Conservation (phyloP, 2,888 invertebrate species). For the Ornithoptera priamus region DNA sequence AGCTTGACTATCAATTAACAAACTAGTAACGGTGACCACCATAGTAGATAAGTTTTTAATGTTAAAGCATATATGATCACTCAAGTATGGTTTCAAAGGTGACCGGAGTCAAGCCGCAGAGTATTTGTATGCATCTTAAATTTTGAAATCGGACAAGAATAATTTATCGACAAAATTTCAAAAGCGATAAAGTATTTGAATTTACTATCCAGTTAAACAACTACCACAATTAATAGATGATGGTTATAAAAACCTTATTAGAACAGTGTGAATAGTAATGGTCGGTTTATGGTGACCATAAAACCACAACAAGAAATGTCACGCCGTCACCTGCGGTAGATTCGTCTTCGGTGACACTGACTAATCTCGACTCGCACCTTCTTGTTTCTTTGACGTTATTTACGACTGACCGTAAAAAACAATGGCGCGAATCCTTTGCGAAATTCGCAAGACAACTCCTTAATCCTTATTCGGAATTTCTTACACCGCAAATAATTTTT, state of each 20-base stretch:
- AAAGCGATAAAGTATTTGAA: constrained; percentile 56
- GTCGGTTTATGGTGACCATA: constrained; percentile 60
- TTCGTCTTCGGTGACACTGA: constrained; percentile 42
- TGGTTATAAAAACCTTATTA: constrained; percentile 66
- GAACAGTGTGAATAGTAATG: constrained; percentile 67
- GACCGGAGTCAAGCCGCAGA: constrained; percentile 15
- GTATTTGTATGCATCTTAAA: constrained; percentile 23
- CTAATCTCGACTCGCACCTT: constrained; percentile 44
- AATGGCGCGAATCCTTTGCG: neutral
- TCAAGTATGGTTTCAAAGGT: constrained; percentile 21
- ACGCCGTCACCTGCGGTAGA: constrained; percentile 48
- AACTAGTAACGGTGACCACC: constrained; percentile 33
- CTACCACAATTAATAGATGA: constrained; percentile 64
- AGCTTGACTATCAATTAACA: too few species aligned
- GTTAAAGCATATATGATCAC: constrained; percentile 20
- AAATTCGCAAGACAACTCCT: constrained; percentile 8
- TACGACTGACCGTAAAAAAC: constrained; percentile 13
- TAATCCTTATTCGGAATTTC: neutral
- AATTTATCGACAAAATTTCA: constrained; percentile 45
- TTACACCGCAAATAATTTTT: constrained; percentile 2
- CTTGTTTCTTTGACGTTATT: constrained; percentile 10
- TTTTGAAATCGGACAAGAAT: constrained; percentile 34
- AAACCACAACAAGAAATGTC: constrained; percentile 62
- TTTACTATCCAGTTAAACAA: constrained; percentile 56
- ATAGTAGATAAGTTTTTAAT: constrained; percentile 22